Evolutionary conservation across 1,140 invertebrate genomes (phyloP).

Genomic region (Zaprionus capensis): DNA sequence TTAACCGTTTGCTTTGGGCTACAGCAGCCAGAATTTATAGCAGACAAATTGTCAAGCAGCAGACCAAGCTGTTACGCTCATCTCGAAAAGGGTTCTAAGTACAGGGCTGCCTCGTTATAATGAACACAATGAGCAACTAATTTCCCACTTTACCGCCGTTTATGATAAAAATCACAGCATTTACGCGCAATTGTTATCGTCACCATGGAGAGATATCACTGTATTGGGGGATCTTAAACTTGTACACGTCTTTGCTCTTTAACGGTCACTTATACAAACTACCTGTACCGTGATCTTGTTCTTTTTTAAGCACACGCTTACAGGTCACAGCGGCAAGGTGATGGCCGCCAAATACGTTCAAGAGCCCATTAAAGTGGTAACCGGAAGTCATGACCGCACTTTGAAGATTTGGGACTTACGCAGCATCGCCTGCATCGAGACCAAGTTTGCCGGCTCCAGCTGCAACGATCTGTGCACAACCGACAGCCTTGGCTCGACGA

Average conservation of each 20-base stretch:
- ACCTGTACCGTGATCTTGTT: conserved; percentile 27
- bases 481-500: conserved; percentile 94
- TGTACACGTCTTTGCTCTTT: conserved; percentile 29
- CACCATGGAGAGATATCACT: not conserved
- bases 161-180: not conserved
- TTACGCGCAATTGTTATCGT: not conserved
- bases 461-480: conserved; percentile 97
- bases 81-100: conserved; percentile 3
- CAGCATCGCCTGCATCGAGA: conserved; percentile 96
- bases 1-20: conserved; percentile 1
- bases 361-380: conserved; percentile 94
- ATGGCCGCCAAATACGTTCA: conserved; percentile 96
- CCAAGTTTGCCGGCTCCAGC: conserved; percentile 98
- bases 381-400: conserved; percentile 97
- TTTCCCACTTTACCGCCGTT: not conserved
- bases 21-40: conserved; percentile 20
- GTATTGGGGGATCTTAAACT: not conserved
- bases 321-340: conserved; percentile 98
- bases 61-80: conserved; percentile 9
- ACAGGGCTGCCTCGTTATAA: not conserved
- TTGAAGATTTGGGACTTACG: conserved; percentile 98
- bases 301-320: conserved; percentile 94
- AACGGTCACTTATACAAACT: conserved; percentile 49
- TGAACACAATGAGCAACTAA: not conserved
- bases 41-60: conserved; percentile 21